Percentiles rank a stretch among this genome's conserved stretches.
These are phyloP conservation scores for Trichonephila inaurata DNA, from an alignment of 1,140 invertebrate genomes.

Conservation along the genomic window DNA sequence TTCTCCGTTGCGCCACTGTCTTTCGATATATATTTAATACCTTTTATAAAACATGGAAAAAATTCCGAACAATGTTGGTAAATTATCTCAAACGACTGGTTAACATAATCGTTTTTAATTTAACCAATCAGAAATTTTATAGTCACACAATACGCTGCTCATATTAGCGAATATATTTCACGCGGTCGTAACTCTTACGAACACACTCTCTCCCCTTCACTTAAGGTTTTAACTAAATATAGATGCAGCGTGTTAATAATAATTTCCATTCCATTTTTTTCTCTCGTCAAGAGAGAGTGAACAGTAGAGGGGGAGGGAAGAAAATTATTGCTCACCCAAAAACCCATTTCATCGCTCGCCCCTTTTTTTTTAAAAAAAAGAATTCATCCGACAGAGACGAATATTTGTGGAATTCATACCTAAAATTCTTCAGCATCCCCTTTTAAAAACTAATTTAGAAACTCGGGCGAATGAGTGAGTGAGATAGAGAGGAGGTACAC, in stretches of 20 bases:
- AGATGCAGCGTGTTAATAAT: not conserved
- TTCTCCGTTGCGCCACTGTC: too few species aligned
- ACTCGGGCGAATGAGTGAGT: not conserved
- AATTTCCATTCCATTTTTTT: not conserved
- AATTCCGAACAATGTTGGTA: too few species aligned
- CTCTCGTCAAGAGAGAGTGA: too few species aligned
- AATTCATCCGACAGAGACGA: not conserved
- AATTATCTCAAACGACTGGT: too few species aligned
- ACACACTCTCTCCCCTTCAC: not conserved
- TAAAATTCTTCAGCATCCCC: constrained; percentile 46
- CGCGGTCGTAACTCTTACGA: not conserved
- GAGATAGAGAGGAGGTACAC: not conserved
- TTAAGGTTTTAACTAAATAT: not conserved
- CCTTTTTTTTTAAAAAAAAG: not conserved
- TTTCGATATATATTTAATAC: too few species aligned
- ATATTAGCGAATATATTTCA: too few species aligned
- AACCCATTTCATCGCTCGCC: not conserved
- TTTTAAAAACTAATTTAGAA: constrained; percentile 75
- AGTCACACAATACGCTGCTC: too few species aligned
- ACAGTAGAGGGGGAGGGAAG: not conserved
- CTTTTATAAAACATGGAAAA: too few species aligned
- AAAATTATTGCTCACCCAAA: not conserved
- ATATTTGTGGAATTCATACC: constrained; percentile 67
- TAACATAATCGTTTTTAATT: too few species aligned
- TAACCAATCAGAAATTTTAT: too few species aligned